Evolutionary conservation across 2,113 vertebrate genomes (phyloP).

Genomic region (Aplodontia rufa): DNA sequence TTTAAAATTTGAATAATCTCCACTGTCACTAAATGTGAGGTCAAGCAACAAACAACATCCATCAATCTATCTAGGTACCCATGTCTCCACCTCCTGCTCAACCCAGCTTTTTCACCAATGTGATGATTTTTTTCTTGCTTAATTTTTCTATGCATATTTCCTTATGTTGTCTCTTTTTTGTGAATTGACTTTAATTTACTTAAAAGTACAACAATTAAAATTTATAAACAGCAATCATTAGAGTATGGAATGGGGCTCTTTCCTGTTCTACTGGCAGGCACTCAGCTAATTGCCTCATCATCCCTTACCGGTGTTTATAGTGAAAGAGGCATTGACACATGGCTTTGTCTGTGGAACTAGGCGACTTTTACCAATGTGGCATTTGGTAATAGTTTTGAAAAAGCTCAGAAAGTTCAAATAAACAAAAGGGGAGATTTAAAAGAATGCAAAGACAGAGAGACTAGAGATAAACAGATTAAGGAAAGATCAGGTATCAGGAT

Average conservation of each 20-base stretch:
- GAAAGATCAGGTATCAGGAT: neutral
- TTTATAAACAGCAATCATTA: conserved; percentile 7
- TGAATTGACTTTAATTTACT: conserved; percentile 16
- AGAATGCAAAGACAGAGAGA: neutral
- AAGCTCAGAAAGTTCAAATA: conserved; percentile 36
- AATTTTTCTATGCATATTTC: neutral
- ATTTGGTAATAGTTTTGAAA: conserved; percentile 59
- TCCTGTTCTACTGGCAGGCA: conserved; percentile 79
- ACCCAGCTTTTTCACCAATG: neutral
- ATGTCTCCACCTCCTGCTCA: conserved; percentile 48
- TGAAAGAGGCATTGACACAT: conserved; percentile 69
- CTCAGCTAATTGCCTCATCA: conserved; percentile 80
- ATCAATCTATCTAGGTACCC: conserved; percentile 74
- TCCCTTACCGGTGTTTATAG: conserved; percentile 79
- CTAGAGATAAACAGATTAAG: neutral
- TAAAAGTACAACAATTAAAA: conserved; percentile 38
- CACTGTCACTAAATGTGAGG: conserved; percentile 53
- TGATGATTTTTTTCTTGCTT: conserved; percentile 11
- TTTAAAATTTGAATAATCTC: conserved; percentile 61
- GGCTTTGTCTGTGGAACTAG: conserved; percentile 76
- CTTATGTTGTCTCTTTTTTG: conserved; percentile 36
- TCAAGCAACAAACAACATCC: conserved; percentile 67
- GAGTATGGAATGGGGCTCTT: conserved; percentile 22
- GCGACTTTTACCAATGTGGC: conserved; percentile 67
- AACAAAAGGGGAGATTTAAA: conserved; percentile 61